Evolutionary conservation across 2,113 vertebrate species (phyloP).

Genomic region (Otus sunia): DNA sequence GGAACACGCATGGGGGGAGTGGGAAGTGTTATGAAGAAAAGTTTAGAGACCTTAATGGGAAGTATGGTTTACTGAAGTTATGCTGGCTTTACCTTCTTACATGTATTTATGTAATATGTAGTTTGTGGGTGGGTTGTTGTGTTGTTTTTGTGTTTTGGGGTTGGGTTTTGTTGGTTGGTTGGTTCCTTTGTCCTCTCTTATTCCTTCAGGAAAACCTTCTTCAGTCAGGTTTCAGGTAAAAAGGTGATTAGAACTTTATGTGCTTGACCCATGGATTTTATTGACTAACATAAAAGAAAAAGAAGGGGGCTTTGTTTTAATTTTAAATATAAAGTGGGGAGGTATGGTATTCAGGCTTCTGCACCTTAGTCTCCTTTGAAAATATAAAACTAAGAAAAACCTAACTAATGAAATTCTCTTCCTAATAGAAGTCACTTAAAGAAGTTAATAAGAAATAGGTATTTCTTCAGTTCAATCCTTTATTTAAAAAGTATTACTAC

Average conservation of each 20-base stretch:
- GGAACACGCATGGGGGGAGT: rapidly evolving
- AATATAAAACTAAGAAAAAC: background rate
- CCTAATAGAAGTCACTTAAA: background rate
- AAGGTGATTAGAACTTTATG: background rate
- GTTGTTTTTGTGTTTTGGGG: background rate
- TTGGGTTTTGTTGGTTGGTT: background rate
- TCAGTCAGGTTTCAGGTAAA: background rate
- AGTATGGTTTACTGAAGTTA: background rate
- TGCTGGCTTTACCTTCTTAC: background rate
- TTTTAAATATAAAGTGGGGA: background rate
- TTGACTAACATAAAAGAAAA: background rate
- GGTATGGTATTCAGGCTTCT: background rate
- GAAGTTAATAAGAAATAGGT: background rate
- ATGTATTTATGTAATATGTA: background rate
- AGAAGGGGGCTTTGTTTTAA: background rate
- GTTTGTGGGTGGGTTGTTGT: background rate
- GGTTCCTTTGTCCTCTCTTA: background rate
- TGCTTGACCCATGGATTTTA: background rate
- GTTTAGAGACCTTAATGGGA: background rate
- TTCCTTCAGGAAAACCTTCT: background rate
- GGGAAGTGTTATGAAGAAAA: background rate
- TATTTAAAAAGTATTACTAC: background rate
- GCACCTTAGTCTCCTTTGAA: background rate
- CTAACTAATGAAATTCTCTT: background rate
- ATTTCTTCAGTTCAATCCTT: background rate